A percentile compares a stretch with the other conserved stretches of the same genome.
These are phyloP conservation scores for Pterobdella sp. DNA, from an alignment of 2,888 invertebrate genomes.

Conservation along the genomic window DNA sequence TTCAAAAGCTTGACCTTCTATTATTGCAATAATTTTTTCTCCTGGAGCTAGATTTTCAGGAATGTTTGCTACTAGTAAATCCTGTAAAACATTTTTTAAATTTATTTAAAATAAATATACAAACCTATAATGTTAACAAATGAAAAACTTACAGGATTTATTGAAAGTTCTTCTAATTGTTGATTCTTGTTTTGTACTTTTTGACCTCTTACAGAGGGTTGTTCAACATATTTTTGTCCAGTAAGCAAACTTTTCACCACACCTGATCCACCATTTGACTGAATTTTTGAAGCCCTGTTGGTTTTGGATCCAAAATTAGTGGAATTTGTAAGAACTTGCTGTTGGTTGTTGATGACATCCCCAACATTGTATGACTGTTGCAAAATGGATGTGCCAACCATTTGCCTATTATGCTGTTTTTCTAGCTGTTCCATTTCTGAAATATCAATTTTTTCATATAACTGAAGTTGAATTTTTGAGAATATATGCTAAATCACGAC, in stretches of 20 bases:
- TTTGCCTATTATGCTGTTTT: constrained; percentile 16
- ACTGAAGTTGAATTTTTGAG: not conserved
- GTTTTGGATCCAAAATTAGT: not conserved
- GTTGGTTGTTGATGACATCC: constrained; percentile 11
- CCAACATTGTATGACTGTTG: constrained; percentile 13
- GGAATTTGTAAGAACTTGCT: not conserved
- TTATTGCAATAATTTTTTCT: constrained; percentile 28
- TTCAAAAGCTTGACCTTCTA: constrained; percentile 28
- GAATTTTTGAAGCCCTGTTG: constrained; percentile 15
- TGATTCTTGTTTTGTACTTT: constrained; percentile 11
- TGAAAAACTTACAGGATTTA: constrained; percentile 2
- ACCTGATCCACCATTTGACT: constrained; percentile 20
- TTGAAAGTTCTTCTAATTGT: constrained; percentile 17
- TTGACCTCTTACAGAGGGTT: constrained; percentile 12
- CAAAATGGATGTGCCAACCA: constrained; percentile 6
- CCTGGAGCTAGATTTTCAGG: constrained; percentile 28
- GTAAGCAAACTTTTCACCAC: constrained; percentile 31
- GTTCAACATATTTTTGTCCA: constrained; percentile 28
- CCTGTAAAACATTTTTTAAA: not conserved
- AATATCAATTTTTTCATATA: not conserved
- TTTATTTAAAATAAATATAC: not conserved
- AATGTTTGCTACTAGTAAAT: constrained; percentile 23
- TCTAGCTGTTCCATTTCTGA: constrained; percentile 16
- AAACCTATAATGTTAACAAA: not conserved
- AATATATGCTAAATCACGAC: not conserved